These are phyloP conservation scores for Xylophagus ater DNA, from an alignment of 2,888 invertebrate species.

Conservation along the genomic window DNA sequence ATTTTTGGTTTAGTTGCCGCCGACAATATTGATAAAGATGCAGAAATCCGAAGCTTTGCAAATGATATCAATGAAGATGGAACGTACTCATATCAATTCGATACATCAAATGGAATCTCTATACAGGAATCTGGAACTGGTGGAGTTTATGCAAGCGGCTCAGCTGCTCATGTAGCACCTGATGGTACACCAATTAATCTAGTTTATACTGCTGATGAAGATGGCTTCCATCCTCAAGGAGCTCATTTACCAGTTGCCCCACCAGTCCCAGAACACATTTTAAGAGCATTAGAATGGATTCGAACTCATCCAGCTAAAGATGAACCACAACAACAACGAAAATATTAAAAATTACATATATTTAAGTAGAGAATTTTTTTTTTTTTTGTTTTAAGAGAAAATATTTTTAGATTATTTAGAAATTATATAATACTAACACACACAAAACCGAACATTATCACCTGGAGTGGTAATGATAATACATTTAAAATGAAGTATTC, in stretches of 20 bases:
- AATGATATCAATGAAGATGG: conserved; percentile 8
- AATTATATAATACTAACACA: too few species aligned
- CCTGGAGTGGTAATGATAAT: too few species aligned
- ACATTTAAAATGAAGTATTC: too few species aligned
- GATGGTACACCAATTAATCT: conserved; percentile 8
- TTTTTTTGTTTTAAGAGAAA: too few species aligned
- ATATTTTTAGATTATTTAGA: too few species aligned
- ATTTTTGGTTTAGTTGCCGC: neutral
- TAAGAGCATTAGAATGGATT: conserved; percentile 8
- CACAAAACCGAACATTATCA: too few species aligned
- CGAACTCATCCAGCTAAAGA: conserved; percentile 2
- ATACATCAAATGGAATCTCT: conserved; percentile 10
- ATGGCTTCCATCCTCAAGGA: conserved; percentile 8
- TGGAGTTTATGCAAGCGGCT: conserved; percentile 6
- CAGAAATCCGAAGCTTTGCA: neutral
- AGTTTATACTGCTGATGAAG: conserved; percentile 9
- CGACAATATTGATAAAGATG: neutral
- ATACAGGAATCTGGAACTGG: conserved; percentile 9
- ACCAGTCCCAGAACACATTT: conserved; percentile 8
- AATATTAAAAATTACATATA: too few species aligned
- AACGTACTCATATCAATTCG: conserved; percentile 5
- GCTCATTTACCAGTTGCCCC: conserved; percentile 10
- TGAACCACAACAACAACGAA: too few species aligned
- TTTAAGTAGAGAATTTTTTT: too few species aligned
- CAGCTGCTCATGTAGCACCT: conserved; percentile 6